Percentiles rank a stretch among this genome's conserved stretches.
Conservation (phyloP, 2,888 invertebrate species). For the Diarsia dahlii region DNA sequence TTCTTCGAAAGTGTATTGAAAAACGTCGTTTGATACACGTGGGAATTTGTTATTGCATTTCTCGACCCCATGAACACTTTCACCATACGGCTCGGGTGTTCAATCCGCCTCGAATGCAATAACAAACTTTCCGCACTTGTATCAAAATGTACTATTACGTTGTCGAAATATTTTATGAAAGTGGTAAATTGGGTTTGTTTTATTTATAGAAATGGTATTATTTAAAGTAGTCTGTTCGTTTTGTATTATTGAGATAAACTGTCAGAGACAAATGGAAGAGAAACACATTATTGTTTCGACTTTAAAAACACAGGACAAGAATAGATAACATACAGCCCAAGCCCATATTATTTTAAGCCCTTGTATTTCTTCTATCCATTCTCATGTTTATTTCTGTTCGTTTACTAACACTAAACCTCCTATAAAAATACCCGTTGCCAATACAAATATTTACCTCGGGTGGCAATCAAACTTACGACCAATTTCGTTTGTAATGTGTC, state of each 20-base stretch:
- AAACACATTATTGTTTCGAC: background rate
- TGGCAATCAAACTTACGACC: background rate
- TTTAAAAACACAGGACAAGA: background rate
- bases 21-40: too few species aligned
- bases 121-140: too few species aligned
- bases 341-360: background rate
- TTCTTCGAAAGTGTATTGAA: too few species aligned
- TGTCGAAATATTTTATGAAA: background rate
- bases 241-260: too few species aligned
- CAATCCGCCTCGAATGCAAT: too few species aligned
- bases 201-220: background rate
- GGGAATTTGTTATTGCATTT: too few species aligned
- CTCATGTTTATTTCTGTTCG: background rate
- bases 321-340: background rate
- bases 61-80: too few species aligned
- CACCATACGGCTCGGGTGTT: too few species aligned
- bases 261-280: background rate
- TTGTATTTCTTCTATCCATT: background rate
- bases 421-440: background rate
- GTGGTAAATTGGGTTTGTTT: background rate
- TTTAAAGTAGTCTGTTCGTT: background rate
- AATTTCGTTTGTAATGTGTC: background rate
- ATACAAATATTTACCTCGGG: slow-evolving; percentile 11
- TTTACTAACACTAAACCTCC: background rate
- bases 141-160: too few species aligned